These are phyloP conservation scores for Adelphocoris suturalis DNA, from an alignment of 2,888 invertebrate genomes.

Conservation along the genomic window DNA sequence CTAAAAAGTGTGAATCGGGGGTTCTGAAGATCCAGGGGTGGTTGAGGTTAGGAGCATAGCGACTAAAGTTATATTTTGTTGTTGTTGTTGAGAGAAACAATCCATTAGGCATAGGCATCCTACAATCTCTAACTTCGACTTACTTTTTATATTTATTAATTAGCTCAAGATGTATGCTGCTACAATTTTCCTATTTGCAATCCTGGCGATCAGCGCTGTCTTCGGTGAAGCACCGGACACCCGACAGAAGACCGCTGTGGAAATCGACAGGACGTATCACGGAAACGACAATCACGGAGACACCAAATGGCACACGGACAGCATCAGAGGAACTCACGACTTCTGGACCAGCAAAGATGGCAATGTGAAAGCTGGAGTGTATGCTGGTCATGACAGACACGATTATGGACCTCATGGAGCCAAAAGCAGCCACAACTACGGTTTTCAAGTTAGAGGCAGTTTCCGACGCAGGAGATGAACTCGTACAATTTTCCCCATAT, in stretches of 20 bases:
- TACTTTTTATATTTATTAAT: background rate
- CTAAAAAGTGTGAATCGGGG: too few species aligned
- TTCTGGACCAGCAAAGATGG: slow-evolving; percentile 30
- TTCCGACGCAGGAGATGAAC: background rate
- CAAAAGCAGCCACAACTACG: background rate
- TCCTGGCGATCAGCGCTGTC: slow-evolving; percentile 5
- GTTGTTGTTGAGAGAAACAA: too few species aligned
- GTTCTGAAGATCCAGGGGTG: too few species aligned
- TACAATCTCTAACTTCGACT: too few species aligned
- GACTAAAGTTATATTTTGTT: too few species aligned
- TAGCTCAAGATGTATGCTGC: background rate
- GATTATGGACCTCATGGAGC: background rate
- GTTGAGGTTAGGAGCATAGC: too few species aligned
- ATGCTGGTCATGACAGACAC: background rate
- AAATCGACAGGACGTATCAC: slow-evolving; percentile 21
- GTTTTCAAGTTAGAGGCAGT: background rate
- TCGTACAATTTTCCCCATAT: too few species aligned
- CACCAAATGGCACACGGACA: slow-evolving; percentile 30
- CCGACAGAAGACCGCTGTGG: background rate
- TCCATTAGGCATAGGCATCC: too few species aligned
- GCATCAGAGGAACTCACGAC: slow-evolving; percentile 30
- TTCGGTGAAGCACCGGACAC: background rate
- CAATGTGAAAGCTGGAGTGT: background rate
- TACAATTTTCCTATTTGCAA: background rate
- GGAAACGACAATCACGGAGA: background rate